Base-by-base conservation (phyloP, 2,888 invertebrate species). In the Chydorus sphaericus region DNA sequence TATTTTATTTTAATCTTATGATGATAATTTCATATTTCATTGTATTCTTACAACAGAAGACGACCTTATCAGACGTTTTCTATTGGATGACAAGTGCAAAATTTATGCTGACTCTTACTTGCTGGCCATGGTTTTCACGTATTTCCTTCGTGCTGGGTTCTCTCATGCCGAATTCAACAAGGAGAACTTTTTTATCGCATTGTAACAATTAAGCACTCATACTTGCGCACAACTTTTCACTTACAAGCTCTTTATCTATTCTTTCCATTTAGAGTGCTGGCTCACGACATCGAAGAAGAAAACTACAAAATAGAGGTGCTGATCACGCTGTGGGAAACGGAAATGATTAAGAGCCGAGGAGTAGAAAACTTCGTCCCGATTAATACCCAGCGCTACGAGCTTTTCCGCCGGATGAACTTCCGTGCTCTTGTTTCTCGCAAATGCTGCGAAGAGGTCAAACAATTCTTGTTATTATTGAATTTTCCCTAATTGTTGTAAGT, bases 241-340 rank as follows among this genome's bases (percentile, higher is more conserved):
- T 38, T 20, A 1, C 20, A 23, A 20, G 28, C 1, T 2, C 26
- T 44, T n/a, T 11, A 18, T 44, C 14, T n/a, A n/a, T n/a, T n/a
- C n/a, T n/a, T n/a, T 36, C 4, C 6, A n/a, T 30, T 11, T 59
- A 76, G 75, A 58, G 71, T 69, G 62, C 62, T 78, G 54, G 77
- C 77, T 10, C 75, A 76, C 65, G 76, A 77, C 60, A 73, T 78
- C 68, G 76, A 77, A 62, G 78, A 78, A 64, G 78, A 78, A 62
- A 73, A 76, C 38, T 74, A 75, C 51, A 71, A 73, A 51, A 62
- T 70, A 16, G 73, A 72, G 62, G 69, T 67, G 60, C 70, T 71
- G 56, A 69, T 77, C 36, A 69, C 71, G 61, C 70, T 69, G 8
- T 75, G 73, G 73, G 44, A 44, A 10, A 44, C 26, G 23, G 20